Evolutionary conservation across 2,797 vertebrate genomes (phyloP), one percentile per base, ranked within the genome.

Genomic region (Xyrichtys novacula): DNA sequence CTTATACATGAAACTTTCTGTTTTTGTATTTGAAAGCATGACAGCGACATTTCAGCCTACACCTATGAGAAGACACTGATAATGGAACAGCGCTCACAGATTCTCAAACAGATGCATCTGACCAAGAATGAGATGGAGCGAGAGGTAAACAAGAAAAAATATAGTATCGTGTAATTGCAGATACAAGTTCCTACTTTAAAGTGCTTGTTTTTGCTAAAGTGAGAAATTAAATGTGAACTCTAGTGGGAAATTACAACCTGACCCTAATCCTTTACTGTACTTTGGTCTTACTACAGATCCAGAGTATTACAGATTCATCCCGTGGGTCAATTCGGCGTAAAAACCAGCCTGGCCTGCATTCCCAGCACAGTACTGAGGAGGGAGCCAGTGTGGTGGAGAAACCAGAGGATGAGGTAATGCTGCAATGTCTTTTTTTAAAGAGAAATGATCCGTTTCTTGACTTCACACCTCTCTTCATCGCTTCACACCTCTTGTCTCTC

Each of bases 61-160:
- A 98, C 97, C 49, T 99, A 99, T 0, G 98, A 99, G 93, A 98
- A 98, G 94, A 99, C 98, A 0, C 58, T 99, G 63, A 85, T 98
- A 69, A 98, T 99, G 98, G 98, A 99, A 62, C 96, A 99, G 71
- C 94, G 98, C 19, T 97, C 97, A 9, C 96, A 99, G 91, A 99
- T 99, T 83, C 96, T 99, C 65, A 99, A 99, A 80, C 96, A 99
- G 87, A 99, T 99, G 97, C 97, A 98, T 76, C 92, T 99, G 64
- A 98, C 98, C 75, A 99, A 98, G 94, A 99, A 96, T 0, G 98
- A 99, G 87, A 95, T 94, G 68, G 98, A 99, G 84, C 93, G 98
- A 78, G 98, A 99, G 96, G 98, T 99, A 89, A 80, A 57, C 14
- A 2, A 47, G 17, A n/a, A n/a, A n/a, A n/a, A n/a, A n/a, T n/a